Conservation (phyloP, 92 coral and sea anemone genomes). For the Epizoanthus fatuus region DNA sequence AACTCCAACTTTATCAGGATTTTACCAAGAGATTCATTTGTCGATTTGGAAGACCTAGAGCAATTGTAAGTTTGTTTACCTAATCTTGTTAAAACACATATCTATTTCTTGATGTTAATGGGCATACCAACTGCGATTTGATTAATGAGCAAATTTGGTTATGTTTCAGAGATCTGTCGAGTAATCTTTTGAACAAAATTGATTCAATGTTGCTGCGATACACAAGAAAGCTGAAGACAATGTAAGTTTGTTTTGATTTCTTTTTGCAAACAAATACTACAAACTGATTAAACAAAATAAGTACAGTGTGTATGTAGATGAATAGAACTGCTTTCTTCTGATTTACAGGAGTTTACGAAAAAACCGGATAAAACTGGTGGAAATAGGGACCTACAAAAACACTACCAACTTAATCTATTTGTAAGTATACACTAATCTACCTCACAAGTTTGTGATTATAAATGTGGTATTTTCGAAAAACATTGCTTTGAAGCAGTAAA, state of each 20-base stretch:
- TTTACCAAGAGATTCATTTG: slow-evolving; percentile 7
- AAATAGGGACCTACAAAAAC: slow-evolving; percentile 50
- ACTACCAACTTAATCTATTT: slow-evolving; percentile 58
- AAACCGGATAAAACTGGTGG: slow-evolving; percentile 52
- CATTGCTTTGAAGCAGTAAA: not conserved
- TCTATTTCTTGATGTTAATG: not conserved
- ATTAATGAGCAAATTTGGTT: not conserved
- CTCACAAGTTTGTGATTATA: not conserved
- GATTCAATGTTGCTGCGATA: slow-evolving; percentile 6
- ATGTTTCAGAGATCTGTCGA: slow-evolving; percentile 47
- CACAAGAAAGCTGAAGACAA: slow-evolving; percentile 22
- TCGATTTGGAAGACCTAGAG: slow-evolving; percentile 22
- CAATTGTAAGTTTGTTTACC: slow-evolving; percentile 32
- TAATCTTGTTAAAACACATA: not conserved
- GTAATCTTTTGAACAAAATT: slow-evolving; percentile 22
- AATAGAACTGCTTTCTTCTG: not conserved
- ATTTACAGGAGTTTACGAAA: slow-evolving; percentile 68
- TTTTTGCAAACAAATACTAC: too few relatives aligned
- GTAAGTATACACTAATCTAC: slow-evolving; percentile 53
- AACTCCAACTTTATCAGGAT: slow-evolving; percentile 35
- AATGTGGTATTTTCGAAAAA: too few relatives aligned
- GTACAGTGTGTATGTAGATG: too few relatives aligned
- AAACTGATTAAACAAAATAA: not conserved
- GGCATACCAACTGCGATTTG: not conserved
- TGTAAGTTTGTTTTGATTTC: slow-evolving; percentile 4